Percentiles rank a stretch among this genome's conserved stretches.
Evolutionary conservation across 1,140 invertebrate genomes (phyloP).

Genomic region (Acromyrmex heyeri): DNA sequence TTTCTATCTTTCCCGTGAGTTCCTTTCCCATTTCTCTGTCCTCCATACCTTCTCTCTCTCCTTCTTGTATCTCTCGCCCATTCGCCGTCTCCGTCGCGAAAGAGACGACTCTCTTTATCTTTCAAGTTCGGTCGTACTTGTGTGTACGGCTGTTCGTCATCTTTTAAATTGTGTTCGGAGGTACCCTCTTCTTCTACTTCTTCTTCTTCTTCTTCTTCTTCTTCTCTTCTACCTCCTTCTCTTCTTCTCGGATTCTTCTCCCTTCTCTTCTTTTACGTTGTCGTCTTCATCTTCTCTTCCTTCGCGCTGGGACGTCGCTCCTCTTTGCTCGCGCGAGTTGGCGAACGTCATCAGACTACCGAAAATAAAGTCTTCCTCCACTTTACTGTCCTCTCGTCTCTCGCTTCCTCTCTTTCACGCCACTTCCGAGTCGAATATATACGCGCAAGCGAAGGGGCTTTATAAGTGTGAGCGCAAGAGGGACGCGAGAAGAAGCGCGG

Average conservation of each 20-base stretch:
- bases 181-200: constrained; percentile 45
- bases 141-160: constrained; percentile 66
- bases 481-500: constrained; percentile 54
- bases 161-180: constrained; percentile 56
- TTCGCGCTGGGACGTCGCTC: constrained; percentile 36
- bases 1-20: neutral
- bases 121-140: constrained; percentile 35
- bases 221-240: constrained; percentile 55
- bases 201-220: constrained; percentile 19
- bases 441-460: constrained; percentile 61
- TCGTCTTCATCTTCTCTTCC: constrained; percentile 65
- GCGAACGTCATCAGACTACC: constrained; percentile 70
- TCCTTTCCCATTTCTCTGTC: neutral
- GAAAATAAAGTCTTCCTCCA: constrained; percentile 75
- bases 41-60: neutral
- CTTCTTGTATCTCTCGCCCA: neutral
- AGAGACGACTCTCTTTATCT: constrained; percentile 64
- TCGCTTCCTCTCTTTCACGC: constrained; percentile 53
- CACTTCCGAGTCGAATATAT: constrained; percentile 69
- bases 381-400: constrained; percentile 55
- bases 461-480: constrained; percentile 59
- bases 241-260: constrained; percentile 22
- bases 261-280: constrained; percentile 53
- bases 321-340: constrained; percentile 61
- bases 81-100: neutral